phyloP scores from a whole-genome alignment of 2,113 vertebrate species.

The Semnornis frantzii region DNA sequence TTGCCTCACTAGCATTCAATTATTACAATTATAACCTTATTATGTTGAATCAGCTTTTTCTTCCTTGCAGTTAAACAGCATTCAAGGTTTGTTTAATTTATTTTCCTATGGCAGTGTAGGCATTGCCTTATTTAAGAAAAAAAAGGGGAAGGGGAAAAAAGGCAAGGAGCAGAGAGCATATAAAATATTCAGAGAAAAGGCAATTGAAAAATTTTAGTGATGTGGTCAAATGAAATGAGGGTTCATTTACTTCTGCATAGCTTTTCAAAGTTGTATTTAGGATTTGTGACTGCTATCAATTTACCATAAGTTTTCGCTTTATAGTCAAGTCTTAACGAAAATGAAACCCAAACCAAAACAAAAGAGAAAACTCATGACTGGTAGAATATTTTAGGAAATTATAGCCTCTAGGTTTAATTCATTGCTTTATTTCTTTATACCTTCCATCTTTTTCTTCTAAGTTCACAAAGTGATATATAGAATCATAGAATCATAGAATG shows the following conservation, averaged over 20 bases:
- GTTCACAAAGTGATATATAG: neutral
- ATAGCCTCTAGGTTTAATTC: neutral
- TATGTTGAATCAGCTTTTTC: constrained; percentile 27
- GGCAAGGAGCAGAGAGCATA: neutral
- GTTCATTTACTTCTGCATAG: constrained; percentile 45
- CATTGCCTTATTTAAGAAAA: neutral
- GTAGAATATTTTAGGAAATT: neutral
- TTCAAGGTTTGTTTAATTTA: neutral
- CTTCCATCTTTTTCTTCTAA: neutral
- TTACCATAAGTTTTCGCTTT: neutral
- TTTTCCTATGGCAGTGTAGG: neutral
- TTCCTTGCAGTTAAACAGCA: neutral
- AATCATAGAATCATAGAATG: too few relatives aligned
- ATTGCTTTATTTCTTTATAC: neutral
- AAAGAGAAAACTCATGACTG: neutral
- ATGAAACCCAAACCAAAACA: too few relatives aligned
- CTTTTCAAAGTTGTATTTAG: constrained; percentile 41
- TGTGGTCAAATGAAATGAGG: constrained; percentile 52
- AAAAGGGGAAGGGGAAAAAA: neutral
- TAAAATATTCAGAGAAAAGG: constrained; percentile 18
- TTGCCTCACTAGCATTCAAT: constrained; percentile 24
- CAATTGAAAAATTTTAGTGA: constrained; percentile 42
- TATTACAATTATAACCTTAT: constrained; percentile 49
- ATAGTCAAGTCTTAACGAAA: neutral
- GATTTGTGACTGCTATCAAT: constrained; percentile 39